Percentiles rank a stretch among this genome's conserved stretches.
These are phyloP conservation scores for Drosophila nikananu DNA, from an alignment of 1,140 invertebrate species.

Conservation along the genomic window DNA sequence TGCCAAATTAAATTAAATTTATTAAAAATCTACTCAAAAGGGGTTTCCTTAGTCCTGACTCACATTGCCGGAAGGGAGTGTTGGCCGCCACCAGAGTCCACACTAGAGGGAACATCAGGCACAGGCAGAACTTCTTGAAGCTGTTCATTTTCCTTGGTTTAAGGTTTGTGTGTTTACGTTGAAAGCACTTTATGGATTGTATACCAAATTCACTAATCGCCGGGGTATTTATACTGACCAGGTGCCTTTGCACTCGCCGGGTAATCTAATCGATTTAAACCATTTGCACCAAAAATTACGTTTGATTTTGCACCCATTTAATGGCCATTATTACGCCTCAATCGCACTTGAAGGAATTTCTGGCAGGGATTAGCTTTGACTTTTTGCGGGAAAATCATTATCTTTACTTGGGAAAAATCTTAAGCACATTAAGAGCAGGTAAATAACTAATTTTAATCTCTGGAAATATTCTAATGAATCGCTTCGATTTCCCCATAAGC, in stretches of 20 bases:
- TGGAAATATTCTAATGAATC: slow-evolving; percentile 22
- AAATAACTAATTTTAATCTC: not conserved
- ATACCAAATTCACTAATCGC: not conserved
- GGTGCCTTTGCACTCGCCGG: slow-evolving; percentile 45
- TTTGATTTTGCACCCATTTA: slow-evolving; percentile 17
- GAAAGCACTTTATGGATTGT: slow-evolving; percentile 22
- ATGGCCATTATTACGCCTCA: slow-evolving; percentile 19
- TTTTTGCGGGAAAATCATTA: not conserved
- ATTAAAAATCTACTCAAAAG: not conserved
- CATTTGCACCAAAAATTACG: slow-evolving; percentile 37
- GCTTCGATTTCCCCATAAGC: not conserved
- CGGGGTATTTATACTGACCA: slow-evolving; percentile 23
- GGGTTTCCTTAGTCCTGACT: slow-evolving; percentile 14
- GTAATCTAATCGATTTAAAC: slow-evolving; percentile 58
- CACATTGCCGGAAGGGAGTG: slow-evolving; percentile 67
- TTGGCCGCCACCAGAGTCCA: slow-evolving; percentile 23
- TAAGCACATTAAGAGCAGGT: not conserved
- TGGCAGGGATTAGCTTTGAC: not conserved
- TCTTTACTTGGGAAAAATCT: not conserved
- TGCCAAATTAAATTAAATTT: not conserved
- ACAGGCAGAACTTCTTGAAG: slow-evolving; percentile 22
- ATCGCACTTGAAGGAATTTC: slow-evolving; percentile 10
- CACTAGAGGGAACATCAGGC: slow-evolving; percentile 36
- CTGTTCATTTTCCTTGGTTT: slow-evolving; percentile 39
- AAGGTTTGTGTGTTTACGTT: slow-evolving; percentile 6